These are phyloP conservation scores for Antheraea mylitta DNA, from an alignment of 1,140 invertebrate species.

Conservation along the genomic window DNA sequence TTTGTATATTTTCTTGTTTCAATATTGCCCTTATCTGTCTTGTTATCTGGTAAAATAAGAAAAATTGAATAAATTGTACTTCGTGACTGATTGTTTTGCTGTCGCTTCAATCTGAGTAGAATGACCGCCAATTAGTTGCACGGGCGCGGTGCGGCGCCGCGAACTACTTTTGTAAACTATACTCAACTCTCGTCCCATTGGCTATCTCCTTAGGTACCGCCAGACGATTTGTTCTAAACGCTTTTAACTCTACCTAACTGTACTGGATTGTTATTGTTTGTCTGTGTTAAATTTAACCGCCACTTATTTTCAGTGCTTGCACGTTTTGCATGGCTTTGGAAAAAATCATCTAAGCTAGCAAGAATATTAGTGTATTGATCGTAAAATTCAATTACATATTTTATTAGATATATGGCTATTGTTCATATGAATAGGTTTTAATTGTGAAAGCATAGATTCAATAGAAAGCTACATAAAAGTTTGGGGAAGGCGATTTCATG, in stretches of 20 bases:
- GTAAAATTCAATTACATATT: neutral
- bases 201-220: neutral
- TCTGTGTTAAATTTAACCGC: conserved; percentile 23
- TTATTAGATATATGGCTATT: neutral
- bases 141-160: conserved; percentile 57
- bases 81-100: conserved; percentile 31
- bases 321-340: neutral
- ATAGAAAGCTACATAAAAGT: too few relatives aligned
- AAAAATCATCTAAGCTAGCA: neutral
- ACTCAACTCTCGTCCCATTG: conserved; percentile 29
- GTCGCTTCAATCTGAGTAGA: conserved; percentile 33
- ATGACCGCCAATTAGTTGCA: conserved; percentile 56
- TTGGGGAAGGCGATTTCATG: too few relatives aligned
- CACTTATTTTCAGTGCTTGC: neutral
- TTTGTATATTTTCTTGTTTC: too few relatives aligned
- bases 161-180: conserved; percentile 57
- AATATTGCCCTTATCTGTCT: too few relatives aligned
- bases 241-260: conserved; percentile 23
- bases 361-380: neutral
- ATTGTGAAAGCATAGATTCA: neutral
- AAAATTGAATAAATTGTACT: neutral
- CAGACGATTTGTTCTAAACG: conserved; percentile 19
- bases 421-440: neutral
- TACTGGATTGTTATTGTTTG: conserved; percentile 18
- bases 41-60: too few relatives aligned